Evolutionary conservation across 23 tunicate species (phyloP).

Genomic region (Phallusia fumigata): DNA sequence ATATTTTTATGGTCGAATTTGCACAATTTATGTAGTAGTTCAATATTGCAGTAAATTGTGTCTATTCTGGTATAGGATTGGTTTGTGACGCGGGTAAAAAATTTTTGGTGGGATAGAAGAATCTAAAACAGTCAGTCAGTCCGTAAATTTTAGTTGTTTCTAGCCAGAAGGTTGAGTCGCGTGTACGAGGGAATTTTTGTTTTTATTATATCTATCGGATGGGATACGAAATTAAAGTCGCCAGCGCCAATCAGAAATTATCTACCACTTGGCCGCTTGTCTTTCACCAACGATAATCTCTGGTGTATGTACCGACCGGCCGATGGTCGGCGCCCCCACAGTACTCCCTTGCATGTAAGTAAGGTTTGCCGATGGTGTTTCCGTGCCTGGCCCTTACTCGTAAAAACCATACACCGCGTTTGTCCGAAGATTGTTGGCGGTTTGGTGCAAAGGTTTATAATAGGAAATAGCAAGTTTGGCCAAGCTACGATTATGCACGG

Average conservation of each 20-base stretch:
- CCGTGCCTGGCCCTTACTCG: too few relatives aligned
- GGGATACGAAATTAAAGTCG: neutral
- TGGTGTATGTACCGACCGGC: too few relatives aligned
- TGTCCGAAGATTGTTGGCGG: too few relatives aligned
- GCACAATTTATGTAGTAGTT: neutral
- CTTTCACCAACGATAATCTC: too few relatives aligned
- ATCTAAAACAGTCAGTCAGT: neutral
- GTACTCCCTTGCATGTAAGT: too few relatives aligned
- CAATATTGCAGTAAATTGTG: conserved; percentile 1
- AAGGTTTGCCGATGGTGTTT: too few relatives aligned
- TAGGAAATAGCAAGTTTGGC: too few relatives aligned
- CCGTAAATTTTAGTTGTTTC: neutral
- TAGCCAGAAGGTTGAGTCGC: neutral
- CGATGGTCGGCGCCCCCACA: too few relatives aligned
- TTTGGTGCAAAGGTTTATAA: too few relatives aligned
- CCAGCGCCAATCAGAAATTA: neutral
- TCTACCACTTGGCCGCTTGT: too few relatives aligned
- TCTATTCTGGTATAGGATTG: conserved; percentile 13
- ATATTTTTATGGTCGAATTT: neutral
- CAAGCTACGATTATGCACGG: too few relatives aligned
- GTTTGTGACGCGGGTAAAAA: conserved; percentile 1
- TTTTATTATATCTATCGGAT: neutral
- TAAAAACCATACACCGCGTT: too few relatives aligned
- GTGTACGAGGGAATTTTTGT: neutral
- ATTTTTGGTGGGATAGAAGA: conserved; percentile 11